Conservation (phyloP, 1,140 invertebrate genomes). For the Drosophila mauritiana region DNA sequence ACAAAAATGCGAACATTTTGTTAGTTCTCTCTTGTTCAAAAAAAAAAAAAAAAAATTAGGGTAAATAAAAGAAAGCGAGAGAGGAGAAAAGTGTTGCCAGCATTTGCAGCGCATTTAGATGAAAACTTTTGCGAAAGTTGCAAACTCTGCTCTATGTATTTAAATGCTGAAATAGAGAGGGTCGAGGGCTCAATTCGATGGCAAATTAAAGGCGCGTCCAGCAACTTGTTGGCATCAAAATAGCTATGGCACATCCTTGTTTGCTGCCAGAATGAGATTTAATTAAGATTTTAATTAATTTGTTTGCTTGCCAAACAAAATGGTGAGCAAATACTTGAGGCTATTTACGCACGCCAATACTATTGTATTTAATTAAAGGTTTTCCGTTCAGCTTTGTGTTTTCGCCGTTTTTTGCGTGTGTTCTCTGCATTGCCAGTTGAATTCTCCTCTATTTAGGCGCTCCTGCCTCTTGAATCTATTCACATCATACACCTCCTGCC, state of each 20-base stretch:
- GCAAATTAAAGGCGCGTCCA: slow-evolving; percentile 24
- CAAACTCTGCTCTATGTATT: slow-evolving; percentile 34
- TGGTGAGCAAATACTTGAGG: neutral
- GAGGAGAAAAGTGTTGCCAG: slow-evolving; percentile 43
- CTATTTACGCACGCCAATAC: neutral
- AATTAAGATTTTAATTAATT: slow-evolving; percentile 14
- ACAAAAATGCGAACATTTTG: slow-evolving; percentile 25
- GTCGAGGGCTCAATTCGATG: neutral
- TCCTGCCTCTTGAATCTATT: slow-evolving; percentile 2
- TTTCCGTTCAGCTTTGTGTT: neutral
- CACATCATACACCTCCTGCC: neutral
- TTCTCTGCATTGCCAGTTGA: neutral
- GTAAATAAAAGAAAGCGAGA: slow-evolving; percentile 6
- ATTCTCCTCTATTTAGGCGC: neutral
- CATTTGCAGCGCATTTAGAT: slow-evolving; percentile 48
- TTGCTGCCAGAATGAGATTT: slow-evolving; percentile 4
- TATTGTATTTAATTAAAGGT: neutral
- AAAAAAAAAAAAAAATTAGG: neutral
- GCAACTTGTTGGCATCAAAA: slow-evolving; percentile 26
- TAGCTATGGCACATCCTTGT: slow-evolving; percentile 1
- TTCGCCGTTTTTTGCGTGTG: neutral
- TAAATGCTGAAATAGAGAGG: slow-evolving; percentile 26
- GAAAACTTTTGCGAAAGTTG: slow-evolving; percentile 48
- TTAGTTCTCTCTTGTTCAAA: slow-evolving; percentile 11
- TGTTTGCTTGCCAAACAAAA: slow-evolving; percentile 1